Base-by-base conservation (phyloP, 2,888 invertebrate species). In the Ferrisia virgata region DNA sequence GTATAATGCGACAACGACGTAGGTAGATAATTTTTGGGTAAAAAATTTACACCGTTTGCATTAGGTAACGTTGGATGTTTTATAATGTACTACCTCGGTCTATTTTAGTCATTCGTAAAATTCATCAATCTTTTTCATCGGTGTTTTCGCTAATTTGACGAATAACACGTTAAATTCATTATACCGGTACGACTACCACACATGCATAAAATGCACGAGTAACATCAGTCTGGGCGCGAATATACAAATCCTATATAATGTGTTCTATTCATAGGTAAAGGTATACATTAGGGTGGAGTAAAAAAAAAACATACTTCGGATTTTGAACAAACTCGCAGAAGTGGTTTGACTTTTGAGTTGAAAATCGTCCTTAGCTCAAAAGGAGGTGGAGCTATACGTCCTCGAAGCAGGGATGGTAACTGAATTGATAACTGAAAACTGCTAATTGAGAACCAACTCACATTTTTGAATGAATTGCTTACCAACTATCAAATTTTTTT, bases 101-200 rank as follows among this genome's bases (percentile, higher is more conserved):
- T 15, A 11, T n/a, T 18, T 18, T 47, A 47, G 64, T 72, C 72
- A 25, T 33, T 72, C 33, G 33, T 31, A n/a, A 33, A 72, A 72
- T 72, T 72, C 72, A 72, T 72, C 72, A 72, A 72, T 72, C 72
- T 72, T 72, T 72, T 72, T 72, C 72, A 33, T 33, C 58, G 58
- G 58, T 64, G 58, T 33, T 72, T 72, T 72, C 72, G 72, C 72
- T 72, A 72, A 72, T 72, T 72, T 18, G 72, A 22, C 72, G 58
- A 72, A 72, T 33, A 72, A 72, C 72, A 72, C 72, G 72, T 72
- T 72, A 72, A 72, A 72, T 33, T 72, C 72, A 72, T 72, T 72
- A 72, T n/a, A 8, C 33, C 72, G 36, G 5, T 28, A 53, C 22
- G 53, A 3, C 43, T 43, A 43, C 15, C n/a, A 3, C 15, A 43